Conservation (phyloP, 2,113 vertebrate species). For the Butorides virescens region DNA sequence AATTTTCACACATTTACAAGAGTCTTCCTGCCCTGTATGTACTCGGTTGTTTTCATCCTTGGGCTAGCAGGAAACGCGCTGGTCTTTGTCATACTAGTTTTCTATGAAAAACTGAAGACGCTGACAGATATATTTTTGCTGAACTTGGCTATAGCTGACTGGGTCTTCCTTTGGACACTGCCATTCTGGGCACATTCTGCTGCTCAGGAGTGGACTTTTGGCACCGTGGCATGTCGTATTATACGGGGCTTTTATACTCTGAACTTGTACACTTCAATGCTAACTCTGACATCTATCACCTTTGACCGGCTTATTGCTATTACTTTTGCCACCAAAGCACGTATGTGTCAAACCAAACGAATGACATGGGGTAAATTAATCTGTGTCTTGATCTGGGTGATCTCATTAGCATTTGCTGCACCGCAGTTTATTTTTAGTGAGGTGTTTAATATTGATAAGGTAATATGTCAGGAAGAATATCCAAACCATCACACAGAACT, state of each 20-base stretch:
- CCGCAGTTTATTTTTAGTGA: conserved; percentile 63
- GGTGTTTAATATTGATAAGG: neutral
- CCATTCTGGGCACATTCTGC: conserved; percentile 64
- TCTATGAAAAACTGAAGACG: conserved; percentile 57
- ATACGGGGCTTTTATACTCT: conserved; percentile 48
- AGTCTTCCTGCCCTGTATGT: conserved; percentile 53
- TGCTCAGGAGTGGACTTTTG: conserved; percentile 52
- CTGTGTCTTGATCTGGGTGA: conserved; percentile 41
- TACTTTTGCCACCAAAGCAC: conserved; percentile 58
- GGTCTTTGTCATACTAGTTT: conserved; percentile 54
- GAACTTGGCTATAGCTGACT: conserved; percentile 70
- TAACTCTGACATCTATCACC: conserved; percentile 67
- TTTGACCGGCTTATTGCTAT: conserved; percentile 61
- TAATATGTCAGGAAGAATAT: neutral
- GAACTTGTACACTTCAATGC: conserved; percentile 69
- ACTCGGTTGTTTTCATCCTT: conserved; percentile 38
- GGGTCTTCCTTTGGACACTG: conserved; percentile 66
- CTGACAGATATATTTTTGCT: conserved; percentile 63
- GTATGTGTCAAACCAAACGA: neutral
- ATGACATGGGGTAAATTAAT: neutral
- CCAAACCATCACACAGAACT: neutral
- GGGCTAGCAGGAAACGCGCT: conserved; percentile 66
- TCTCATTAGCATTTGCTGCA: conserved; percentile 47
- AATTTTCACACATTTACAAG: neutral
- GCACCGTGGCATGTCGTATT: neutral